Conservation (phyloP, 2,797 vertebrate species). For the Miichthys miiuy region DNA sequence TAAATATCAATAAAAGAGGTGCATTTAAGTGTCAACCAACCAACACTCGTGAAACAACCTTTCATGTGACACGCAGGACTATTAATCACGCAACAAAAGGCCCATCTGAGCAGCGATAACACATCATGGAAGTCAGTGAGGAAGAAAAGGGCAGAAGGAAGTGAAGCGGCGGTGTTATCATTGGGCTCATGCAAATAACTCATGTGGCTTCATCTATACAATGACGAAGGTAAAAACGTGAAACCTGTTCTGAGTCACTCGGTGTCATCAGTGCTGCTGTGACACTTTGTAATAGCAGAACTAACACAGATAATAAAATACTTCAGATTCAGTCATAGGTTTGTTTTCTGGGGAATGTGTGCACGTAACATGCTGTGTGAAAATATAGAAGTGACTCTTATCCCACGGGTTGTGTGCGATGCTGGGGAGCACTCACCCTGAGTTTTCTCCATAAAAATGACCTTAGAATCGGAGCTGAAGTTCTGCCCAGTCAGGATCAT, state of each 20-base stretch:
- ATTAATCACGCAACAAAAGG: slow-evolving; percentile 44
- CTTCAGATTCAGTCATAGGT: slow-evolving; percentile 1
- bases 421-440: slow-evolving; percentile 86
- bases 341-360: background rate
- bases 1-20: background rate
- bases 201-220: slow-evolving; percentile 1
- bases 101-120: slow-evolving; percentile 40
- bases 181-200: slow-evolving; percentile 73
- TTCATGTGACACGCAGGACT: slow-evolving; percentile 19
- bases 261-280: background rate
- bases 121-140: slow-evolving; percentile 45
- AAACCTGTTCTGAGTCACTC: slow-evolving; percentile 22
- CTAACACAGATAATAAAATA: background rate
- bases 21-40: slow-evolving; percentile 2
- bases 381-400: background rate
- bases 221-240: slow-evolving; percentile 22
- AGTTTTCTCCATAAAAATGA: slow-evolving; percentile 95
- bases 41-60: background rate
- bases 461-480: slow-evolving; percentile 98
- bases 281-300: background rate
- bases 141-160: slow-evolving; percentile 69
- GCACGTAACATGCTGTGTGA: background rate
- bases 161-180: slow-evolving; percentile 65
- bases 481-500: slow-evolving; percentile 98
- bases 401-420: background rate